Evolutionary conservation across 1,140 invertebrate genomes (phyloP).

Genomic region (Chymomyza costata): DNA sequence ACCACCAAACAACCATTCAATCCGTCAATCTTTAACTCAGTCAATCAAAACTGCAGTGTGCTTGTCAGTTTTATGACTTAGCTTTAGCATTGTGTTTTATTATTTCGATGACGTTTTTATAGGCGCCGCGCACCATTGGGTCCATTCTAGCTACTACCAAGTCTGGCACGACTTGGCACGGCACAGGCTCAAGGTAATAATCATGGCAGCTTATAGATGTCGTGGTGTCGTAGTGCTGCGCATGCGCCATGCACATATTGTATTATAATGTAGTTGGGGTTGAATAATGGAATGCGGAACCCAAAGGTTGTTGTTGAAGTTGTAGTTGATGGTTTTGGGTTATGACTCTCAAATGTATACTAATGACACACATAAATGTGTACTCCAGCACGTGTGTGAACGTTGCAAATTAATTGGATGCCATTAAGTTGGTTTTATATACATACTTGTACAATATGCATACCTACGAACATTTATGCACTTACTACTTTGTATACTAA

Average conservation of each 20-base stretch:
- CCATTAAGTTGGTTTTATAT: conserved; percentile 41
- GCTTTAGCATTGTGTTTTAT: conserved; percentile 39
- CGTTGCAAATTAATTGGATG: conserved; percentile 37
- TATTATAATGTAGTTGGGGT: no score
- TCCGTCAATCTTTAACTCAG: no score
- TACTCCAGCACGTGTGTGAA: conserved; percentile 1
- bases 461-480: no score
- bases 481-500: no score
- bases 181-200: neutral
- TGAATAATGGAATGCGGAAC: conserved; percentile 54
- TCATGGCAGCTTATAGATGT: neutral
- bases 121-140: conserved; percentile 43
- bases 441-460: no score
- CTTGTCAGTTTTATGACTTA: no score
- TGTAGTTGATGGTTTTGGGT: conserved; percentile 8
- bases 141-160: conserved; percentile 31
- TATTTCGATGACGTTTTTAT: conserved; percentile 57
- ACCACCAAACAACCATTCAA: conserved; percentile 1
- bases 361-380: conserved; percentile 39
- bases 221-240: conserved; percentile 22
- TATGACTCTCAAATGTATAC: conserved; percentile 41
- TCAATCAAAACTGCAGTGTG: no score
- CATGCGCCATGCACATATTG: conserved; percentile 8
- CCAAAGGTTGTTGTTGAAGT: conserved; percentile 14
- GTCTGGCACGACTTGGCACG: neutral